A percentile compares a stretch with the other conserved stretches of the same genome.
These are phyloP conservation scores for Tanypteryx hageni DNA, from an alignment of 2,888 invertebrate species.

Conservation along the genomic window DNA sequence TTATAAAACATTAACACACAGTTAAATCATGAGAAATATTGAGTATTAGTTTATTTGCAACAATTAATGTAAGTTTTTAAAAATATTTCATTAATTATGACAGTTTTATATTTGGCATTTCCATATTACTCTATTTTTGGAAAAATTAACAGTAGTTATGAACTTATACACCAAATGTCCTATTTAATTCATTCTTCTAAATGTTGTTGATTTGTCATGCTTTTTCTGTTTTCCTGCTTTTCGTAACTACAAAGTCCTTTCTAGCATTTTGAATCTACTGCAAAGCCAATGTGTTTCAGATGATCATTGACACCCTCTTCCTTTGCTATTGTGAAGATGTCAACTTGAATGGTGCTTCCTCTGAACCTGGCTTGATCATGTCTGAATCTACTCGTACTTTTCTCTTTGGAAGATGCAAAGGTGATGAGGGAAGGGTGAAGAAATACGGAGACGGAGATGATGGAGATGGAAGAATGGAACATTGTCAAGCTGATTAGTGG, in stretches of 20 bases:
- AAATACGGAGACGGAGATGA: constrained; percentile 32
- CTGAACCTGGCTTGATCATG: constrained; percentile 56
- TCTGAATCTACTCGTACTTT: constrained; percentile 61
- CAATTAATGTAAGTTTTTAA: too few species aligned
- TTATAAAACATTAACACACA: too few species aligned
- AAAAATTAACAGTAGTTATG: too few species aligned
- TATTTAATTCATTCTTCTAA: neutral
- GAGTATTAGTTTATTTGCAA: too few species aligned
- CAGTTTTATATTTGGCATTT: too few species aligned
- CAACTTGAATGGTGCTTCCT: constrained; percentile 67
- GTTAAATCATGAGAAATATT: too few species aligned
- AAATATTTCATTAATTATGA: too few species aligned
- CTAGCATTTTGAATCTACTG: neutral
- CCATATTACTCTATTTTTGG: too few species aligned
- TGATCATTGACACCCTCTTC: constrained; percentile 95
- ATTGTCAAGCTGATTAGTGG: constrained; percentile 36
- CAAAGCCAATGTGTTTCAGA: constrained; percentile 78
- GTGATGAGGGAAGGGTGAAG: constrained; percentile 31
- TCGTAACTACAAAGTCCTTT: neutral
- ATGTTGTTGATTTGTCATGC: neutral
- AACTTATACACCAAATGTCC: neutral
- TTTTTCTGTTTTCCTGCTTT: neutral
- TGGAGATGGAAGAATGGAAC: constrained; percentile 26
- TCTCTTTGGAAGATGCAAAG: constrained; percentile 51
- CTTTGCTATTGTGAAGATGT: constrained; percentile 96